Evolutionary conservation across 2,888 invertebrate genomes (phyloP).

Genomic region (Phortica magna): DNA sequence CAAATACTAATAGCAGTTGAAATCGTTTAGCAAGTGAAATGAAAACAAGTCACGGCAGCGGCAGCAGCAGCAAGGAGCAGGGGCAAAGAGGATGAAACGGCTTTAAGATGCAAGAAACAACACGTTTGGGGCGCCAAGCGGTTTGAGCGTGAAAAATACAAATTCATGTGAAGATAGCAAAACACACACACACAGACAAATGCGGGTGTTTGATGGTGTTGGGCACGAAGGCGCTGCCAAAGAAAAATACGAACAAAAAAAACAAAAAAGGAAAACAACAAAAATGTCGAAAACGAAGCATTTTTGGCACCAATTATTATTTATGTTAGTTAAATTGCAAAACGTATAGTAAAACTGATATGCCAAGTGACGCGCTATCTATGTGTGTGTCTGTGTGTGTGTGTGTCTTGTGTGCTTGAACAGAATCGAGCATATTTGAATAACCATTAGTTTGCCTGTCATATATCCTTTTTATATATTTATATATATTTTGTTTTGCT

Average conservation of each 20-base stretch:
- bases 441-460: constrained; percentile 47
- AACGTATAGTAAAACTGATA: constrained; percentile 16
- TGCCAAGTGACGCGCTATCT: constrained; percentile 13
- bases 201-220: neutral
- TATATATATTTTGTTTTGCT: neutral
- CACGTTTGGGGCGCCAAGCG: constrained; percentile 25
- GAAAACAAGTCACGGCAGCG: constrained; percentile 30
- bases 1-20: constrained; percentile 40
- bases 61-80: constrained; percentile 1
- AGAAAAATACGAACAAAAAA: neutral
- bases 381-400: constrained; percentile 18
- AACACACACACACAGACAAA: constrained; percentile 7
- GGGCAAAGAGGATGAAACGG: neutral
- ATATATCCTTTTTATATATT: neutral
- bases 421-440: constrained; percentile 52
- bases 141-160: constrained; percentile 27
- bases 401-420: constrained; percentile 16
- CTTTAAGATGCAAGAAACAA: neutral
- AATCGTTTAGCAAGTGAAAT: constrained; percentile 27
- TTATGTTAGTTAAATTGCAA: constrained; percentile 32
- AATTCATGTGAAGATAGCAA: constrained; percentile 21
- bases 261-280: neutral
- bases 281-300: neutral
- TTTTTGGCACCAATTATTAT: constrained; percentile 33
- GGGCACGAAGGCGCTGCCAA: neutral